Evolutionary conservation across 2,888 invertebrate genomes (phyloP).

Genomic region (Andrena trimmerana): DNA sequence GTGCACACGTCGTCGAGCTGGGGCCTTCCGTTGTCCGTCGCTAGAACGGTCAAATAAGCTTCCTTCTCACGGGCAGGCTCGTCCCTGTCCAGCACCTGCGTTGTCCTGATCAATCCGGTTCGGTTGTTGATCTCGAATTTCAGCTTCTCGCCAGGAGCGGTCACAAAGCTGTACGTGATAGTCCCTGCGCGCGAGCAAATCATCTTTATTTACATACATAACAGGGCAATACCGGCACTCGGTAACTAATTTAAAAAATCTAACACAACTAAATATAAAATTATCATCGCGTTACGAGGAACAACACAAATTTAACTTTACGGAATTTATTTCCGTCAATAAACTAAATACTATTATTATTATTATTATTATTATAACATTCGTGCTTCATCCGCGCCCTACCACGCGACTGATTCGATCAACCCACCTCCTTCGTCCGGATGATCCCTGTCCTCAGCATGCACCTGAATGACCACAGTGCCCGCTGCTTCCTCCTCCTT

Average conservation of each 20-base stretch:
- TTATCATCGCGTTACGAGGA: too few relatives aligned
- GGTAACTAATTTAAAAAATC: too few relatives aligned
- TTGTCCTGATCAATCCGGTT: slow-evolving; percentile 92
- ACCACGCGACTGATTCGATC: too few relatives aligned
- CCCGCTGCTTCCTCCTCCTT: slow-evolving; percentile 92
- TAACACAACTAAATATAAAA: too few relatives aligned
- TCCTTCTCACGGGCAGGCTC: slow-evolving; percentile 94
- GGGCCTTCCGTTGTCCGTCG: slow-evolving; percentile 96
- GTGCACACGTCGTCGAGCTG: slow-evolving; percentile 97
- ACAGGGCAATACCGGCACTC: too few relatives aligned
- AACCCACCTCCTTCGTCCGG: slow-evolving; percentile 89
- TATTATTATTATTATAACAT: too few relatives aligned
- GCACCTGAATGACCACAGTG: slow-evolving; percentile 91
- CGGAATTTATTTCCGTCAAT: too few relatives aligned
- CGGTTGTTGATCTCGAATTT: slow-evolving; percentile 92
- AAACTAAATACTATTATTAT: too few relatives aligned
- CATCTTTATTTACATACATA: too few relatives aligned
- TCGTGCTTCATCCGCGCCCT: too few relatives aligned
- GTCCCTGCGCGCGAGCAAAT: slow-evolving; percentile 85
- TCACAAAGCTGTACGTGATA: slow-evolving; percentile 93
- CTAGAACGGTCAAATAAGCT: slow-evolving; percentile 94
- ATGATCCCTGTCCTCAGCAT: slow-evolving; percentile 91
- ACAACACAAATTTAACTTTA: too few relatives aligned
- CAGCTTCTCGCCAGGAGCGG: slow-evolving; percentile 90
- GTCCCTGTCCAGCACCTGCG: slow-evolving; percentile 94